phyloP scores from a whole-genome alignment of 2,888 invertebrate genomes.

The Polia nebulosa region DNA sequence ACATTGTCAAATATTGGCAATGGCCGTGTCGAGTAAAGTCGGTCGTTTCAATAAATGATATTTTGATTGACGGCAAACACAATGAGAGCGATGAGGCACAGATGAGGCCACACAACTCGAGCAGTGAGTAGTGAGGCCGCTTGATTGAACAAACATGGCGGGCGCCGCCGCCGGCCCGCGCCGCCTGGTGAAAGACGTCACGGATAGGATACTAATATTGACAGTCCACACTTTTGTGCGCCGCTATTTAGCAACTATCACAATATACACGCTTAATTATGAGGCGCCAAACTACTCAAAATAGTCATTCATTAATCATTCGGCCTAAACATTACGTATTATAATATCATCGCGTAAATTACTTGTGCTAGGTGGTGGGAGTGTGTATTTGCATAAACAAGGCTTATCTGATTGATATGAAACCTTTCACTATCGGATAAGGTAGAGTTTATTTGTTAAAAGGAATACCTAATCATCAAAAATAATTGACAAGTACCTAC shows the following conservation, averaged over 20 bases:
- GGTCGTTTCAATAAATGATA: conserved; percentile 52
- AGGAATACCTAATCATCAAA: neutral
- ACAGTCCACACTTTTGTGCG: conserved; percentile 71
- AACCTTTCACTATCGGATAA: conserved; percentile 23
- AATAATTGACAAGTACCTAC: neutral
- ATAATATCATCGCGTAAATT: conserved; percentile 10
- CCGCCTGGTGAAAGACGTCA: conserved; percentile 73
- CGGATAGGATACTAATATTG: conserved; percentile 77
- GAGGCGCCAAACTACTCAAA: conserved; percentile 30
- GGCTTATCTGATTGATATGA: conserved; percentile 26
- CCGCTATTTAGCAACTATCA: conserved; percentile 58
- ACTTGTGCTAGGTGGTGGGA: neutral
- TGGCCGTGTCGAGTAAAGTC: conserved; percentile 26
- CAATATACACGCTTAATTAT: conserved; percentile 60
- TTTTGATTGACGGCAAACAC: conserved; percentile 50
- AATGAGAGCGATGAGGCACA: conserved; percentile 44
- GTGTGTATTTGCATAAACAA: conserved; percentile 16
- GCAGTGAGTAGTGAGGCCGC: conserved; percentile 47
- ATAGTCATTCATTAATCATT: conserved; percentile 22
- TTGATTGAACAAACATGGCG: conserved; percentile 37
- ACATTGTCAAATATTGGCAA: conserved; percentile 35
- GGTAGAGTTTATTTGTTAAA: neutral
- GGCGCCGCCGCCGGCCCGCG: conserved; percentile 5
- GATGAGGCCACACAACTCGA: conserved; percentile 42
- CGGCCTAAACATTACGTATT: conserved; percentile 13